A percentile compares a stretch with the other conserved stretches of the same genome.
Evolutionary conservation across 2,888 invertebrate genomes (phyloP).

Genomic region (Drosophila vallismaia): DNA sequence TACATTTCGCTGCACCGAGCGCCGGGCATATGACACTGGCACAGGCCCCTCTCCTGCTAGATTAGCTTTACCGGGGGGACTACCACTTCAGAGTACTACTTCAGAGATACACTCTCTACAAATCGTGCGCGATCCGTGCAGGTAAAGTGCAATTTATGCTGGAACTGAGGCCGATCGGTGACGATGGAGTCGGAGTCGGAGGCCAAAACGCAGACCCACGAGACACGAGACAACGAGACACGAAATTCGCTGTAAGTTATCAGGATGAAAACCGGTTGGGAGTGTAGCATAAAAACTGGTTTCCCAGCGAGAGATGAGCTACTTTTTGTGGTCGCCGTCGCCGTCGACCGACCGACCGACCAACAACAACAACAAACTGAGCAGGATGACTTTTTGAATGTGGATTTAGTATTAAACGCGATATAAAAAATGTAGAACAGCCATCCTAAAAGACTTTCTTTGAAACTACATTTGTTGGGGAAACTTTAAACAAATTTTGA

Average conservation of each 20-base stretch:
- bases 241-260: slow-evolving; percentile 48
- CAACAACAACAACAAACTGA: slow-evolving; percentile 30
- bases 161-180: slow-evolving; percentile 27
- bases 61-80: slow-evolving; percentile 24
- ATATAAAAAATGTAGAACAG: neutral
- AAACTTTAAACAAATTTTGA: no score
- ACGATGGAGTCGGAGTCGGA: slow-evolving; percentile 2
- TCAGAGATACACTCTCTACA: no score
- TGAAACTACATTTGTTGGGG: no score
- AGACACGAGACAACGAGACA: slow-evolving; percentile 36
- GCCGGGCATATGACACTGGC: slow-evolving; percentile 55
- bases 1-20: slow-evolving; percentile 63
- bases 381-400: slow-evolving; percentile 47
- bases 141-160: slow-evolving; percentile 52
- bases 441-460: neutral
- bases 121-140: slow-evolving; percentile 38
- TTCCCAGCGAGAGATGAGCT: slow-evolving; percentile 50
- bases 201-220: slow-evolving; percentile 30
- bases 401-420: slow-evolving; percentile 28
- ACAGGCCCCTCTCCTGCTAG: slow-evolving; percentile 36
- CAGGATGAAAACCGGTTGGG: slow-evolving; percentile 50
- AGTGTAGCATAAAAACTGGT: slow-evolving; percentile 51
- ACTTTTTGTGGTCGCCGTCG: slow-evolving; percentile 44
- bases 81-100: neutral
- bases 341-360: no score